Base-by-base conservation (phyloP, 2,888 invertebrate species). In the Amorpha juglandis region DNA sequence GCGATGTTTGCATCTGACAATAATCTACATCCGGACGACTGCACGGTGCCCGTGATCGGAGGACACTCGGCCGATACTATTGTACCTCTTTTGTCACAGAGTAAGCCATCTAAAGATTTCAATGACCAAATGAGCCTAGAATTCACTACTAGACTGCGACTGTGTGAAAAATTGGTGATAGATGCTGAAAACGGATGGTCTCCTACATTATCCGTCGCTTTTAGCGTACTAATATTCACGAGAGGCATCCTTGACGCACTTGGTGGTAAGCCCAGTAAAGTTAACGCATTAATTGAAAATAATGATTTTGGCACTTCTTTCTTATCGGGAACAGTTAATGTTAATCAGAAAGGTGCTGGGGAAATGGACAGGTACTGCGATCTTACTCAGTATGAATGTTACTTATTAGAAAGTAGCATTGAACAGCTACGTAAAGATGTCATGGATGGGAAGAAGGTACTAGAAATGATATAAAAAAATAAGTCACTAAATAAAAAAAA, bases 11-110 rank as follows among this genome's bases (percentile, higher is more conserved):
- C 97, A 1, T 93, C 95, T 70, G 93, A 95, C 16, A 86, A 95
- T 82, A 94, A 94, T 0, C 73, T 96, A 51, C 94, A 95, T 72
- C 95, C 97, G 0, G 90, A 94, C 70, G 92, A 94, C 70, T 95
- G 97, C 12, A 87, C 92, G 71, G 95, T 97, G 9, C 98, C 98
- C 0, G 96, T 98, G 0, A 92, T 95, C 63, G 97, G 98, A 45
- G 98, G 98, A 0, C 96, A 96, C 83, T 95, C 96, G 21, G 94
- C 95, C 14, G 94, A 94, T 69, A 97, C 97, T 0, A 95, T 96
- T 70, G 94, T 98, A 27, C 98, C 98, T 0, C 88, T 98, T 19
- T 93, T 97, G 67, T 97, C 97, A 0, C 96, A 96, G 78, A 94
- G 95, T 6, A 94, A 91, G 67, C 97, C 96, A 0, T 73, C 83